Evolutionary conservation across 1,140 invertebrate species (phyloP).

Genomic region (Tribolium castaneum): DNA sequence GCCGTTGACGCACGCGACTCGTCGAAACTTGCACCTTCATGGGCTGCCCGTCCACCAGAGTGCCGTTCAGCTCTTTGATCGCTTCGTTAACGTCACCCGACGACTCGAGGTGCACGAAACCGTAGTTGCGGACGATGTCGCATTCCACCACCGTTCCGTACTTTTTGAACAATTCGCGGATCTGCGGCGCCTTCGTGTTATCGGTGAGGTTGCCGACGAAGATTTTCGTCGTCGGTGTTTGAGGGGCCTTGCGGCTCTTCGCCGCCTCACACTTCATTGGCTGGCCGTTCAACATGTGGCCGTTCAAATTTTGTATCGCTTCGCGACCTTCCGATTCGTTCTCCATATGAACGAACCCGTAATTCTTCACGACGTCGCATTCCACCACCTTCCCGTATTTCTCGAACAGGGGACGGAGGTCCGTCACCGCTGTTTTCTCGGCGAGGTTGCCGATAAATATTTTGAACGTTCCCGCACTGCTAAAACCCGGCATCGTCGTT

Average conservation of each 20-base stretch:
- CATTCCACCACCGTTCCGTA: constrained; percentile 90
- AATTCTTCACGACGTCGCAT: constrained; percentile 96
- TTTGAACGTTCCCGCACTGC: constrained; percentile 88
- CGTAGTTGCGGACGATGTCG: constrained; percentile 92
- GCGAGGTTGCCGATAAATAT: constrained; percentile 95
- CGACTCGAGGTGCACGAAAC: constrained; percentile 89
- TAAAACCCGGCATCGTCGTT: constrained; percentile 79
- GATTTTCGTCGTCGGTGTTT: constrained; percentile 88
- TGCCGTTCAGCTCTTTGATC: constrained; percentile 87
- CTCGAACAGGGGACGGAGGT: constrained; percentile 91
- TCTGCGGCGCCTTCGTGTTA: constrained; percentile 87
- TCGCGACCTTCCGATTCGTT: constrained; percentile 90
- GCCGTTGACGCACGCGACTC: constrained; percentile 89
- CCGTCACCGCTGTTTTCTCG: constrained; percentile 86
- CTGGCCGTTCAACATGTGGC: constrained; percentile 85
- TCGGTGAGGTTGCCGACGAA: constrained; percentile 92
- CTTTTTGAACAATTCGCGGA: constrained; percentile 87
- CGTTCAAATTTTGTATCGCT: constrained; percentile 92
- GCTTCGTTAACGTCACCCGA: constrained; percentile 85
- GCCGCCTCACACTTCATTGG: constrained; percentile 93
- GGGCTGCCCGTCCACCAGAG: constrained; percentile 85
- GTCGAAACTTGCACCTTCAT: constrained; percentile 93
- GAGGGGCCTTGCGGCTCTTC: constrained; percentile 84
- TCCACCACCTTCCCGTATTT: constrained; percentile 96
- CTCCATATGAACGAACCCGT: constrained; percentile 98